Evolutionary conservation across 1,140 invertebrate genomes (phyloP).

Genomic region (Drosophila sturtevanti): DNA sequence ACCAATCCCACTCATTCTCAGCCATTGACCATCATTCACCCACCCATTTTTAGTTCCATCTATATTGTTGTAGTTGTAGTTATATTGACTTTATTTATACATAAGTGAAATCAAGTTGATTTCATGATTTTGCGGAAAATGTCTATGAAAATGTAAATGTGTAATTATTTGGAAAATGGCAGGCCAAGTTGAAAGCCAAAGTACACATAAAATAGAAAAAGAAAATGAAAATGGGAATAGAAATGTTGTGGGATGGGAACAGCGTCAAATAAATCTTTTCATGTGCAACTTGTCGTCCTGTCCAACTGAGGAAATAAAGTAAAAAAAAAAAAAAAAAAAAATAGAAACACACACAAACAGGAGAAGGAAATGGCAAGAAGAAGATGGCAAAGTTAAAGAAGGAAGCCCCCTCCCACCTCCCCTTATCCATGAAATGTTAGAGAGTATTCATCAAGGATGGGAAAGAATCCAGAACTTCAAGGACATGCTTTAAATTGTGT

Average conservation of each 20-base stretch:
- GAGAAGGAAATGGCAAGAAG: slow-evolving; percentile 28
- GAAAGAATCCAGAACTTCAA: slow-evolving; percentile 35
- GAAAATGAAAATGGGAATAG: background rate
- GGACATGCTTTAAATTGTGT: slow-evolving; percentile 66
- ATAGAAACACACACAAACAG: slow-evolving; percentile 9
- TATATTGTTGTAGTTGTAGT: background rate
- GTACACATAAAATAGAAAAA: background rate
- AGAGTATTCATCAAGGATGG: background rate
- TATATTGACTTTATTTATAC: slow-evolving; percentile 59
- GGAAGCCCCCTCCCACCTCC: background rate
- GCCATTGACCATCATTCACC: too few species aligned
- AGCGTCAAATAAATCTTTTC: slow-evolving; percentile 47
- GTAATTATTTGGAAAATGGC: slow-evolving; percentile 78
- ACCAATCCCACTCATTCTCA: background rate
- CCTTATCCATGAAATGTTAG: background rate
- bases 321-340: slow-evolving; percentile 2
- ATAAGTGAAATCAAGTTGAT: slow-evolving; percentile 59
- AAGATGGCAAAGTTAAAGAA: slow-evolving; percentile 12
- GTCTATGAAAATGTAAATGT: slow-evolving; percentile 78
- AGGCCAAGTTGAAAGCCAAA: slow-evolving; percentile 12
- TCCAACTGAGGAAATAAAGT: background rate
- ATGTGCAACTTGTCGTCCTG: slow-evolving; percentile 18
- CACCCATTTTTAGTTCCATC: too few species aligned
- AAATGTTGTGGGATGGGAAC: background rate
- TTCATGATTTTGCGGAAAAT: slow-evolving; percentile 64